phyloP scores from a whole-genome alignment of 2,888 invertebrate species.

The Galeruca laticollis region DNA sequence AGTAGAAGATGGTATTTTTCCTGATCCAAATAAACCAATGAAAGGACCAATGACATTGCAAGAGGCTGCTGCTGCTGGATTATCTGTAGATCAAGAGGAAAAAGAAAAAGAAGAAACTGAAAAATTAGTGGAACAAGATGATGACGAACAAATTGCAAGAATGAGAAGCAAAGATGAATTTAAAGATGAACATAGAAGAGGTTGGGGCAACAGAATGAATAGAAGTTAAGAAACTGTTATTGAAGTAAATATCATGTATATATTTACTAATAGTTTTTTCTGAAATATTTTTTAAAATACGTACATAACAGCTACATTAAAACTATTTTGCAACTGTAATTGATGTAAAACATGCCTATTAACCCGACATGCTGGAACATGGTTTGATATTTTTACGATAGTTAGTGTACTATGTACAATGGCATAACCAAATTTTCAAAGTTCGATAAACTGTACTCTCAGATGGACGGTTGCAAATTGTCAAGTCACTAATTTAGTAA shows the following conservation, averaged over 20 bases:
- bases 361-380: no score
- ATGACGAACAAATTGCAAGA: constrained; percentile 75
- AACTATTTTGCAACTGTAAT: no score
- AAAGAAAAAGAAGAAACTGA: constrained; percentile 76
- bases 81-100: constrained; percentile 66
- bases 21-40: constrained; percentile 63
- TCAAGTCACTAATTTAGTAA: no score
- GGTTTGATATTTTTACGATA: no score
- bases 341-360: no score
- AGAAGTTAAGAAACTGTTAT: constrained; percentile 72
- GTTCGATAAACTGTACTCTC: no score
- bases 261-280: constrained; percentile 4
- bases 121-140: constrained; percentile 76
- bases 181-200: constrained; percentile 87
- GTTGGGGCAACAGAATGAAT: constrained; percentile 88
- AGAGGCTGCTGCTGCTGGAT: constrained; percentile 61
- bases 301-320: no score
- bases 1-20: constrained; percentile 70
- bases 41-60: constrained; percentile 59
- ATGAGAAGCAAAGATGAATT: constrained; percentile 85
- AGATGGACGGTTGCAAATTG: no score
- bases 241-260: constrained; percentile 1
- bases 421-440: no score
- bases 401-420: no score
- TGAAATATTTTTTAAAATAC: not conserved